These are phyloP conservation scores for Phenganax marumi DNA, from an alignment of 92 coral and sea anemone species.

Conservation along the genomic window DNA sequence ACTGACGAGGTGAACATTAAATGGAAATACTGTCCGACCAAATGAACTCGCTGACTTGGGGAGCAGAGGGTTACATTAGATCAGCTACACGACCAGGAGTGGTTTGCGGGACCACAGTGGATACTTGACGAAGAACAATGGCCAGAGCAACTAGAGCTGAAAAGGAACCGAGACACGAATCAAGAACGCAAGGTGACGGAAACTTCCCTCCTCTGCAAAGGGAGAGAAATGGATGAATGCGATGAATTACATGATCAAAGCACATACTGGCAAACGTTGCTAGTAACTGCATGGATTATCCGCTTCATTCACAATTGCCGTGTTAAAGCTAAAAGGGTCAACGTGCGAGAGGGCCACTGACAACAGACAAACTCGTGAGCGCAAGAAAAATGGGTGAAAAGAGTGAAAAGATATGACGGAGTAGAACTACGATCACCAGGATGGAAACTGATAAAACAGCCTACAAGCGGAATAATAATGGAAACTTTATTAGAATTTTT, in stretches of 20 bases:
- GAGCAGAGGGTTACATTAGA: too few relatives aligned
- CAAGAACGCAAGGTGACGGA: constrained; percentile 37
- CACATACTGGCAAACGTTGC: constrained; percentile 24
- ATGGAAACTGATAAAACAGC: too few relatives aligned
- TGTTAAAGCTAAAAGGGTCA: not conserved
- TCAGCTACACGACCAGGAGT: not conserved
- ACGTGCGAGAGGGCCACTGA: constrained; percentile 26
- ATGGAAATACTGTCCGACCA: constrained; percentile 70
- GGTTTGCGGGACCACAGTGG: constrained; percentile 13
- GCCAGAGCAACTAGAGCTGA: constrained; percentile 35
- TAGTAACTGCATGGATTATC: constrained; percentile 14
- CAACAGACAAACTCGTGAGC: constrained; percentile 45
- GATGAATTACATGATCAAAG: constrained; percentile 39
- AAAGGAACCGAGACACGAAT: constrained; percentile 13
- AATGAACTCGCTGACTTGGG: constrained; percentile 64
- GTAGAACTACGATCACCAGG: too few relatives aligned
- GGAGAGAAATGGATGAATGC: constrained; percentile 24
- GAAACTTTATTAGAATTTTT: too few relatives aligned
- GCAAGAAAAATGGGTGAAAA: too few relatives aligned
- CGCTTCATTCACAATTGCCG: constrained; percentile 16
- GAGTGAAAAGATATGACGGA: constrained; percentile 10
- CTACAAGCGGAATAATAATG: too few relatives aligned
- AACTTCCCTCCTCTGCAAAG: not conserved
- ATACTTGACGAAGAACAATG: too few relatives aligned
- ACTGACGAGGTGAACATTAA: too few relatives aligned